Percentiles rank a stretch among this genome's conserved stretches.
These are phyloP conservation scores for Danio albolineatus DNA, from an alignment of 2,797 vertebrate species.

Conservation along the genomic window DNA sequence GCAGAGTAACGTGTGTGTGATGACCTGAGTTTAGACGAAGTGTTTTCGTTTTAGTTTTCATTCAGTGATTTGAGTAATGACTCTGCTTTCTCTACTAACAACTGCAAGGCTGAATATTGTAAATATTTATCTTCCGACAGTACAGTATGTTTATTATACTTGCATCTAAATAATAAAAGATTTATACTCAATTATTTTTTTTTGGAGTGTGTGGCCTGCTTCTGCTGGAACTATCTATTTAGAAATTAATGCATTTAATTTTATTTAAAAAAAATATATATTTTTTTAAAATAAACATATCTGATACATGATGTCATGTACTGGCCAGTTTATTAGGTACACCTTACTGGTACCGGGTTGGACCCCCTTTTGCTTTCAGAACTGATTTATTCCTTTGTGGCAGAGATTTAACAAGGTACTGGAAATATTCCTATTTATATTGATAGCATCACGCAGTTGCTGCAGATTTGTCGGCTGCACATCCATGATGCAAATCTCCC, in stretches of 20 bases:
- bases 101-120: constrained; percentile 78
- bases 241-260: neutral
- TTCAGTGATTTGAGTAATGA: constrained; percentile 66
- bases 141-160: constrained; percentile 80
- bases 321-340: too few relatives aligned
- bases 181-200: constrained; percentile 72
- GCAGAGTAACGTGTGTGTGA: neutral
- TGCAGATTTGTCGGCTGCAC: too few relatives aligned
- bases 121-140: constrained; percentile 80
- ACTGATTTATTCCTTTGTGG: too few relatives aligned
- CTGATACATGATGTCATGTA: too few relatives aligned
- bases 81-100: constrained; percentile 74
- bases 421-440: too few relatives aligned
- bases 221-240: neutral
- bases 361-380: too few relatives aligned
- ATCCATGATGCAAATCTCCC: too few relatives aligned
- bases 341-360: too few relatives aligned
- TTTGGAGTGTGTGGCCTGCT: constrained; percentile 52
- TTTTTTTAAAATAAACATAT: too few relatives aligned
- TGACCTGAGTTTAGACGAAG: neutral
- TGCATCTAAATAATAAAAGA: constrained; percentile 79
- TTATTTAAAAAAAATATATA: too few relatives aligned
- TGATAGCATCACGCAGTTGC: too few relatives aligned
- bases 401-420: too few relatives aligned
- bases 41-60: constrained; percentile 57